These are phyloP conservation scores for Casuarius casuarius DNA, from an alignment of 2,113 vertebrate genomes.

Conservation along the genomic window DNA sequence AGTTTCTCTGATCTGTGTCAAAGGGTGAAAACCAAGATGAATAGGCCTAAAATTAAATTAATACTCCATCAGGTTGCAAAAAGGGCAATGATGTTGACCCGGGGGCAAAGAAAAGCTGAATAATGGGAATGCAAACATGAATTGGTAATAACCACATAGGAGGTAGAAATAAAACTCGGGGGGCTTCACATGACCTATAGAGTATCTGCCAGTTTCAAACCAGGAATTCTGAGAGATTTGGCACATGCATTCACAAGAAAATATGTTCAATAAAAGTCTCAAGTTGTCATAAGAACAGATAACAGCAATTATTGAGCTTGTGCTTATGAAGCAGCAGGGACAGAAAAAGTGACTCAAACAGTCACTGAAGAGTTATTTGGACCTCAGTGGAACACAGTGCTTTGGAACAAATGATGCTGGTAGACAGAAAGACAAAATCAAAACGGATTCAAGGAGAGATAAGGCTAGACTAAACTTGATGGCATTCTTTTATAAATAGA, in stretches of 20 bases:
- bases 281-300: background rate
- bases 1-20: background rate
- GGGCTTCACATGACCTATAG: background rate
- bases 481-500: background rate
- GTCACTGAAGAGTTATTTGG: background rate
- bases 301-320: background rate
- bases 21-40: background rate
- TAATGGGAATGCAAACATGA: background rate
- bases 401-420: background rate
- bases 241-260: background rate
- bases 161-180: background rate
- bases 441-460: background rate
- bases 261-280: background rate
- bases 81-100: background rate
- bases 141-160: background rate
- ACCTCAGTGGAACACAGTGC: background rate
- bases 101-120: background rate
- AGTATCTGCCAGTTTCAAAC: background rate
- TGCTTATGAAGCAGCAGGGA: background rate
- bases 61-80: background rate
- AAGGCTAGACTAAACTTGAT: background rate
- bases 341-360: background rate
- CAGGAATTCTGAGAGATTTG: background rate
- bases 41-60: background rate
- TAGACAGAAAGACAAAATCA: background rate